Evolutionary conservation across 2,113 vertebrate genomes (phyloP), one percentile per base, ranked within the genome.

Genomic region (Rhizomys pruinosus): DNA sequence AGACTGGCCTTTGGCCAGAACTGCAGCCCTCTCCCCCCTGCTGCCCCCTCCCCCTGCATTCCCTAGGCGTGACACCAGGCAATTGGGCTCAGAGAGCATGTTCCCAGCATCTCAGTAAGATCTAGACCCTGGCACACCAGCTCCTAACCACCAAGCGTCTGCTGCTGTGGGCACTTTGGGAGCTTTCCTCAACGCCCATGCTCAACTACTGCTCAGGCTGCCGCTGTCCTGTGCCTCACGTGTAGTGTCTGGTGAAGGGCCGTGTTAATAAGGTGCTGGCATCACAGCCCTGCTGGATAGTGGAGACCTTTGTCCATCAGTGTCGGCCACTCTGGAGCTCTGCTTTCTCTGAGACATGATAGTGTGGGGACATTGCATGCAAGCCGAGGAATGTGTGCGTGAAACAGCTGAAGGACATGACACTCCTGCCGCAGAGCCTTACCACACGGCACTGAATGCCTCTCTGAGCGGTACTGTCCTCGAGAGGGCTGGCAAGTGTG

Each of bases 291-390:
- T 12, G 1, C 9, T 9, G 2, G 17, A 34, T 15, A 6, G 3
- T 9, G 66, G 17, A 64, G n/a, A 1, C 25, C 55, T 39, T 47
- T 2, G 25, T 15, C 17, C 9, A 5, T 5, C 3, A 0, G 16
- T 0, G 0, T 17, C 32, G 2, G 74, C 37, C 22, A 29, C 29
- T 25, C 42, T 2, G 42, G n/a, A 44, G 29, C 66, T 7, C 79
- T 57, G 39, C n/a, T 23, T 20, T 4, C 57, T 1, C 3, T 39
- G 1, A n/a, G n/a, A n/a, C 23, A 25, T 0, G 1, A 7, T 5
- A 7, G 17, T 2, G 10, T 20, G 22, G 32, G 12, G 3, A n/a
- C 1, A 0, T 1, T 1, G 29, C 2, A 1, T 4, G 3, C 0
- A 12, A 27, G 3, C 34, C 34, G 19, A 64, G 72, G 55, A 13